A percentile compares a stretch with the other conserved stretches of the same genome.
Conservation (phyloP, 2,113 vertebrate genomes). For the Zosterops hypoxanthus region DNA sequence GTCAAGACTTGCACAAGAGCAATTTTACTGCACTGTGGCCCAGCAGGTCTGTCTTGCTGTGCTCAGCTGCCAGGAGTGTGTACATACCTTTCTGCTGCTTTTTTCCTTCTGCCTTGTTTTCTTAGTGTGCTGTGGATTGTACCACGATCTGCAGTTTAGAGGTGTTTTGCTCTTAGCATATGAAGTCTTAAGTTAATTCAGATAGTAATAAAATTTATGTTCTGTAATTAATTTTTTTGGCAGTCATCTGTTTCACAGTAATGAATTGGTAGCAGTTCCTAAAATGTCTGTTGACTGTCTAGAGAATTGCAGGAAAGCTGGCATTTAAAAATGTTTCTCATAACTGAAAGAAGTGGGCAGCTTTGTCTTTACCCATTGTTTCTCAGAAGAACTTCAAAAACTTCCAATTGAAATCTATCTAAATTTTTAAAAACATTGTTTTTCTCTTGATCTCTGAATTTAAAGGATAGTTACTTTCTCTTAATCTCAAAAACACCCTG, state of each 20-base stretch:
- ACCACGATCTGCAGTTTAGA: not conserved
- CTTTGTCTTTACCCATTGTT: not conserved
- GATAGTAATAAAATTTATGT: slow-evolving; percentile 53
- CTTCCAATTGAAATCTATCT: not conserved
- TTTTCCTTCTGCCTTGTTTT: not conserved
- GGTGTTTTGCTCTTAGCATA: not conserved
- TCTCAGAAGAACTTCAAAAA: not conserved
- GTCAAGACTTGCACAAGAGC: not conserved
- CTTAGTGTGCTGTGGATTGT: not conserved
- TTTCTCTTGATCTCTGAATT: not conserved
- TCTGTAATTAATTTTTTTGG: slow-evolving; percentile 63
- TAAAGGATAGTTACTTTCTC: not conserved
- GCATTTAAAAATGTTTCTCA: slow-evolving; percentile 18
- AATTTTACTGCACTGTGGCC: not conserved
- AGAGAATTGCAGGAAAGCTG: slow-evolving; percentile 44
- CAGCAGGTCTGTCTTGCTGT: not conserved
- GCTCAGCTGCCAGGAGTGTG: not conserved
- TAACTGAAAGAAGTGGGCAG: slow-evolving; percentile 21
- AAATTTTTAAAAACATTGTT: not conserved
- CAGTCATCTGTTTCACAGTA: slow-evolving; percentile 53
- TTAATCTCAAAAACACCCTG: not conserved
- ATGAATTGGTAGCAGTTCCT: slow-evolving; percentile 51
- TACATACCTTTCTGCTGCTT: rapidly evolving
- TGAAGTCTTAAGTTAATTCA: slow-evolving; percentile 39
- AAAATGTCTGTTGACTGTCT: slow-evolving; percentile 53